Base-by-base conservation (phyloP, 2,888 invertebrate genomes). In the Lycophotia porphyrea region DNA sequence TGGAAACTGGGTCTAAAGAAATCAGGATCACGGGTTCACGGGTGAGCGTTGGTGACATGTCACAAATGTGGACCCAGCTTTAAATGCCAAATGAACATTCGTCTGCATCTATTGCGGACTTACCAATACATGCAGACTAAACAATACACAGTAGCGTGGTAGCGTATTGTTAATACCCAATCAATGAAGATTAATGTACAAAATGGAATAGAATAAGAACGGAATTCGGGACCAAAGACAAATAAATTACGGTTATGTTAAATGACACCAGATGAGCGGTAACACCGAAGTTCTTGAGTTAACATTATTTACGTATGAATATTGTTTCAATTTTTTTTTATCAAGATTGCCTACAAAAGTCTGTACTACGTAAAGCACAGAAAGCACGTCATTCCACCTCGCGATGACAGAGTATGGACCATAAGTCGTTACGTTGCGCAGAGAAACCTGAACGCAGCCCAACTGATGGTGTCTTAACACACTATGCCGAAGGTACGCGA, bases 321-420 rank as follows among this genome's bases (percentile, higher is more conserved):
- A 31, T 31, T 31, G 8, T 58, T 31, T 31, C 21, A 9, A 31
- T 31, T 31, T 18, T 21, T 9, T 11, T 4, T 34, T 34, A 68
- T 36, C 36, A 39, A 39, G 13, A 44, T 42, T 61, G 31, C n/a
- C 13, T 21, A 34, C 27, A 39, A 49, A 68, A 67, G 36, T 27
- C 24, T 49, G 2, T 18, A n/a, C 42, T 70, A 18, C 31, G 31
- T 52, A 42, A 70, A 31, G n/a, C 27, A 21, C 21, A 68, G 27
- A 49, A 67, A 71, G 68, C 47, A n/a, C 44, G 70, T 36, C 34
- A 36, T 34, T n/a, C n/a, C 24, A 65, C 15, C 27, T 8, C 47
- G 34, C 36, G 21, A n/a, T 71, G 71, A 55, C 52, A n/a, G 72
- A 21, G 71, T 15, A 27, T 21, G 44, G 11, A 44, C 72, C n/a